phyloP scores from a whole-genome alignment of 2,113 vertebrate genomes.

The Leucoraja erinaceus region DNA sequence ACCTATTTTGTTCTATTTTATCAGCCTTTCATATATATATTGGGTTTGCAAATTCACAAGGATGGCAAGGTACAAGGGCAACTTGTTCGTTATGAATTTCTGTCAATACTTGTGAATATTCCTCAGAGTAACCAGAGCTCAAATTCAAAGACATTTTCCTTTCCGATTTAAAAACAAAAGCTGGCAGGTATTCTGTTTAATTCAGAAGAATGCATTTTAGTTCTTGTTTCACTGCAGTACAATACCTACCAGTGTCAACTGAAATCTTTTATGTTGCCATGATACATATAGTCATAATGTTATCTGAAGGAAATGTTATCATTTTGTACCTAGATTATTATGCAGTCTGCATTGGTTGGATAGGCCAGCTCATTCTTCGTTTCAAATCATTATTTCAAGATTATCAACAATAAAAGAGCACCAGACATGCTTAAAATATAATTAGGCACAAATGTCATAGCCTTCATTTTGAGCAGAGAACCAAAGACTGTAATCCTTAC shows the following conservation, averaged over 20 bases:
- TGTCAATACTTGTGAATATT: constrained; percentile 20
- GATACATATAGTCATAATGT: neutral
- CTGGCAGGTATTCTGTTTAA: constrained; percentile 20
- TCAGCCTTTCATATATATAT: neutral
- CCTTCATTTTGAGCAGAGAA: neutral
- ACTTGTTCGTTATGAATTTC: constrained; percentile 15
- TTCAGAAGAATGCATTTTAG: constrained; percentile 10
- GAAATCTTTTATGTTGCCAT: constrained; percentile 11
- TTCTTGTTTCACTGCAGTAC: neutral
- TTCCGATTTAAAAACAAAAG: constrained; percentile 7
- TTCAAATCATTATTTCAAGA: neutral
- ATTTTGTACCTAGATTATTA: neutral
- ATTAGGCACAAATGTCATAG: neutral
- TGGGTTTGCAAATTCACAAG: neutral
- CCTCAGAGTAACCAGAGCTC: neutral
- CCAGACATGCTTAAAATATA: neutral
- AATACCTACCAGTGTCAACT: neutral
- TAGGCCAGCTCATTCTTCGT: neutral
- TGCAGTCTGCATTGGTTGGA: neutral
- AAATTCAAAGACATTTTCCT: neutral
- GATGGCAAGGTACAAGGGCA: neutral
- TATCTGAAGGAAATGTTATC: neutral
- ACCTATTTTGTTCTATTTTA: neutral
- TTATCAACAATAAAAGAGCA: no score
- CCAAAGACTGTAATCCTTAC: neutral